Percentiles rank a stretch among this genome's conserved stretches.
phyloP scores from a whole-genome alignment of 2,888 invertebrate species.

The Nycteola revayana region DNA sequence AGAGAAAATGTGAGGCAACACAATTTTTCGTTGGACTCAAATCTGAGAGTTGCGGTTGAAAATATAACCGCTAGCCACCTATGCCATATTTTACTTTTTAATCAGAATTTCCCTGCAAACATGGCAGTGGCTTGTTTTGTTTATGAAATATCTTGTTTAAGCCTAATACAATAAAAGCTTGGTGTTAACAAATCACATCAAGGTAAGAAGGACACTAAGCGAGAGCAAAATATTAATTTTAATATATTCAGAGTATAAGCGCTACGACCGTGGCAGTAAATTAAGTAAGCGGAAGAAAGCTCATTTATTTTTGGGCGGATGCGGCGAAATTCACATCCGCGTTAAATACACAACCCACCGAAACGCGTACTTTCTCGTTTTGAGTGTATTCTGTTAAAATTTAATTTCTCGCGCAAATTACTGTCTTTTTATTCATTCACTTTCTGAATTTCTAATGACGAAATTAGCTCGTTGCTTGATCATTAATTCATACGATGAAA shows the following conservation, averaged over 20 bases:
- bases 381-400: slow-evolving; percentile 76
- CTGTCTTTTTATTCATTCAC: slow-evolving; percentile 75
- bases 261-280: slow-evolving; percentile 67
- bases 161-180: slow-evolving; percentile 46
- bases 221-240: slow-evolving; percentile 75
- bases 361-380: slow-evolving; percentile 63
- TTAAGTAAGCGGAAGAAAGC: slow-evolving; percentile 81
- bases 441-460: slow-evolving; percentile 70
- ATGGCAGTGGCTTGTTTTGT: too few species aligned
- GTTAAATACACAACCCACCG: slow-evolving; percentile 76
- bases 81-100: too few species aligned
- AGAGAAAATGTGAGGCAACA: too few species aligned
- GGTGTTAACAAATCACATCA: slow-evolving; percentile 65
- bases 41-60: too few species aligned
- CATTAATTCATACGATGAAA: slow-evolving; percentile 60
- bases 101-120: too few species aligned
- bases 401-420: slow-evolving; percentile 73
- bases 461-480: slow-evolving; percentile 55
- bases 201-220: slow-evolving; percentile 57
- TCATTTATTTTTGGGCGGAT: slow-evolving; percentile 81
- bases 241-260: slow-evolving; percentile 71
- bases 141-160: slow-evolving; percentile 36
- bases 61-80: too few species aligned
- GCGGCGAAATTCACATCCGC: slow-evolving; percentile 78
- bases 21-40: too few species aligned